Base-by-base conservation (phyloP, 2,888 invertebrate species). In the Seladonia tumulorum region DNA sequence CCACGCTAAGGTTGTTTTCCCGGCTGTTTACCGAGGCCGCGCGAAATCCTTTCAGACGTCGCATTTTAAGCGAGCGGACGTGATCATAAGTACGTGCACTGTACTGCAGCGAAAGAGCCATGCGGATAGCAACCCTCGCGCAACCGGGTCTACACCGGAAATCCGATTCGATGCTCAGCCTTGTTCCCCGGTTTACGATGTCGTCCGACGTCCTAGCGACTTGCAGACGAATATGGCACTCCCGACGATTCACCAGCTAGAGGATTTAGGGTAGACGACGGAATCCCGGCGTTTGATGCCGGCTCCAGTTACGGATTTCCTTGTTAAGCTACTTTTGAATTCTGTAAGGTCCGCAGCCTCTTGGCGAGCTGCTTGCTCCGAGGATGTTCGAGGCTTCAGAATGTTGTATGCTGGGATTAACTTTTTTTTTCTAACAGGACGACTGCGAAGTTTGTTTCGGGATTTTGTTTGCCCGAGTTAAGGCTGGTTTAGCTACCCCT, bases 21-120 rank as follows among this genome's bases (percentile, higher is more conserved):
- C 10, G 2, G 53, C 47, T 75, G 82, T 70, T 82, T 85, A 25
- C 76, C 25, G 18, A 12, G 29, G 10, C 25, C 66, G 60, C 60
- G 42, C 53, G 63, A 82, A 82, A 82, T 82, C 85, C 85, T 85
- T 79, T 74, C 63, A 74, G 73, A 68, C 78, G 68, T 63, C 53
- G 57, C 53, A 68, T 79, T 63, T 76, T 53, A 47, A 29, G 49
- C n/a, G 70, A 73, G 75, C 16, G 72, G 45, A 81, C 81, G 84
- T 79, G 85, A 82, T 79, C 57, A 75, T 49, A 66, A 68, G 53
- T 42, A 42, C 45, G 57, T 57, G 60, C 29, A 57, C n/a, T 29
- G 72, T 73, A 76, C 72, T 42, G 16, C 8, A 57, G 68, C 29
- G n/a, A 47, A 5, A 42, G 72, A 25, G 29, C 29, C 66, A 42